Evolutionary conservation across 2,888 invertebrate species (phyloP), one percentile per base, ranked within the genome.

Genomic region (Parthenolecanium corni): DNA sequence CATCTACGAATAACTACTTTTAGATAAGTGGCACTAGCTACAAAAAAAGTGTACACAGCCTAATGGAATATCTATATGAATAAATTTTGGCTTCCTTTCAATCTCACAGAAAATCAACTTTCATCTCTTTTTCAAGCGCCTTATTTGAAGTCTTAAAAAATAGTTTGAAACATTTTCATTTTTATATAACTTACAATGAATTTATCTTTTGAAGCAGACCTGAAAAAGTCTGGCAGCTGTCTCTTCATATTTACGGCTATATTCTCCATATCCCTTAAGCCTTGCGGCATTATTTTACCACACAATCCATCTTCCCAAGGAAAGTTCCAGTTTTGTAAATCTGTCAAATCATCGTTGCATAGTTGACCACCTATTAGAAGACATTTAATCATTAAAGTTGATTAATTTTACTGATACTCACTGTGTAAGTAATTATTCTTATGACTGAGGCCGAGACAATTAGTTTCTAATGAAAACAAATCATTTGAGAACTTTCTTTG

Each of bases 281-380:
- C 54, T 40, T 54, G 54, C n/a, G 42, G 42, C 21, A 23, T 42
- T n/a, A 54, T 23, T 11, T 40, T 16, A 16, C 24, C 42, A 9
- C 14, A 21, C 16, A 54, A 5, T 23, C 42, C 40, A n/a, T 4
- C 16, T 2, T 21, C 23, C 16, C 38, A 12, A 16, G 5, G 23
- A 4, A 24, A 54, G n/a, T 23, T 54, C 54, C 54, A 54, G 23
- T 54, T 54, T 42, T 40, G 2, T 6, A 54, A 40, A 21, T 40
- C 24, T 42, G 20, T 14, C 24, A 54, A 23, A 42, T 54, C 54
- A 21, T 54, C 42, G 11, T 24, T 9, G 14, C 65, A 62, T 38
- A 65, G n/a, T 24, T n/a, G 62, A 2, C 36, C 56, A 14, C 38
- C 18, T 25, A 16, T 42, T 23, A 18, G 18, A 31, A 46, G 52